Conservation (phyloP, 1,140 invertebrate species). For the Homalodisca vitripennis region DNA sequence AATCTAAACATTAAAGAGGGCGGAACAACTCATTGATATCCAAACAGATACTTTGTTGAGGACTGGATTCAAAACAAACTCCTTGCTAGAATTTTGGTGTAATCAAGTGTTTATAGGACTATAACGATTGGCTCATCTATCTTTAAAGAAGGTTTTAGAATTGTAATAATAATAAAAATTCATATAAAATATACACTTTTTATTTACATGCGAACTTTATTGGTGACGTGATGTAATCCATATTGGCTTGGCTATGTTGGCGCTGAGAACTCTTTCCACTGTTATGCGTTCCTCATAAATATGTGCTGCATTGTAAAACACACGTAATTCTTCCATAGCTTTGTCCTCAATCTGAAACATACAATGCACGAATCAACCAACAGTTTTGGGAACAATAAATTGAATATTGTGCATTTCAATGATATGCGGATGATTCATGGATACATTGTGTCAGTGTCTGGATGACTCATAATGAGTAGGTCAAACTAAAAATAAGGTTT, state of each 20-base stretch:
- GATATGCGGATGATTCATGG: conserved; percentile 21
- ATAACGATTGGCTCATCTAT: too few relatives aligned
- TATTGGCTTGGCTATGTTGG: conserved; percentile 33
- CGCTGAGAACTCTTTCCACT: conserved; percentile 52
- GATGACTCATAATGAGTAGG: background rate
- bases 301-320: conserved; percentile 60
- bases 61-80: too few relatives aligned
- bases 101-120: too few relatives aligned
- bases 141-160: too few relatives aligned
- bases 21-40: too few relatives aligned
- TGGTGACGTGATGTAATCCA: conserved; percentile 35
- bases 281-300: conserved; percentile 63
- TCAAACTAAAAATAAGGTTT: background rate
- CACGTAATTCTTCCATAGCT: conserved; percentile 66
- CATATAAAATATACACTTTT: background rate
- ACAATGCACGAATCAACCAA: conserved; percentile 31
- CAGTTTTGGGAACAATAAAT: conserved; percentile 20
- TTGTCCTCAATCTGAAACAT: conserved; percentile 66
- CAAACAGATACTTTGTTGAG: too few relatives aligned
- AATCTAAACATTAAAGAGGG: too few relatives aligned
- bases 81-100: too few relatives aligned
- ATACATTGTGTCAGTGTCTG: conserved; percentile 6
- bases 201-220: conserved; percentile 5
- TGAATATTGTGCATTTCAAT: background rate
- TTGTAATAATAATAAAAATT: conserved; percentile 1